A percentile compares a stretch with the other conserved stretches of the same genome.
Conservation (phyloP, 2,113 vertebrate species). For the Eira barbara region DNA sequence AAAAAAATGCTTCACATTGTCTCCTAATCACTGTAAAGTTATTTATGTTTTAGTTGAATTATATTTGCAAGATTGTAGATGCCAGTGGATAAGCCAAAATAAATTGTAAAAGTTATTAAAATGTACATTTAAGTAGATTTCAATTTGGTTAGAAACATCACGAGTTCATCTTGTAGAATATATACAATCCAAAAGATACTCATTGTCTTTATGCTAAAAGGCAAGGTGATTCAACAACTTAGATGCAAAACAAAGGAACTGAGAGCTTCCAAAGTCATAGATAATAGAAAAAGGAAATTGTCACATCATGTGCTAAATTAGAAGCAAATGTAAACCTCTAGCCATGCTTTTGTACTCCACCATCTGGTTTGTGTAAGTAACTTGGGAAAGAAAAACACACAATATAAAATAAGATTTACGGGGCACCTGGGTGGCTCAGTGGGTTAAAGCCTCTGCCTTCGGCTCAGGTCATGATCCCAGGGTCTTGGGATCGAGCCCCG, state of each 20-base stretch:
- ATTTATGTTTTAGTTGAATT: neutral
- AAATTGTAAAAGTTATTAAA: neutral
- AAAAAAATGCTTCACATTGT: neutral
- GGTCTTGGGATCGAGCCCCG: no score
- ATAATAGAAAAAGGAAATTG: neutral
- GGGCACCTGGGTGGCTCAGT: no score
- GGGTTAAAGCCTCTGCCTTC: no score
- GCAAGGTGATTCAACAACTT: neutral
- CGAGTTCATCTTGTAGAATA: neutral
- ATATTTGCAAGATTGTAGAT: neutral
- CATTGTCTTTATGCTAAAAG: neutral
- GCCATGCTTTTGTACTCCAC: neutral
- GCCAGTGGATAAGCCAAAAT: neutral
- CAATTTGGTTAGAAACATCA: neutral
- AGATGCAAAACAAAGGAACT: neutral
- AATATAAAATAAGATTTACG: slow-evolving; percentile 41
- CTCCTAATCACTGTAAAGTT: neutral
- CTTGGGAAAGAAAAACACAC: slow-evolving; percentile 20
- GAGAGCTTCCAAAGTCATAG: neutral
- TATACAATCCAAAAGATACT: neutral
- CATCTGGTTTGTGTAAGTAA: slow-evolving; percentile 56
- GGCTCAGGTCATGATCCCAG: no score
- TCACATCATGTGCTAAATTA: neutral
- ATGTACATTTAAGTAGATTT: neutral
- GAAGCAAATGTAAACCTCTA: slow-evolving; percentile 16